A percentile compares a stretch with the other conserved stretches of the same genome.
Evolutionary conservation across 2,113 vertebrate species (phyloP).

Genomic region (Nansenia antarctica): DNA sequence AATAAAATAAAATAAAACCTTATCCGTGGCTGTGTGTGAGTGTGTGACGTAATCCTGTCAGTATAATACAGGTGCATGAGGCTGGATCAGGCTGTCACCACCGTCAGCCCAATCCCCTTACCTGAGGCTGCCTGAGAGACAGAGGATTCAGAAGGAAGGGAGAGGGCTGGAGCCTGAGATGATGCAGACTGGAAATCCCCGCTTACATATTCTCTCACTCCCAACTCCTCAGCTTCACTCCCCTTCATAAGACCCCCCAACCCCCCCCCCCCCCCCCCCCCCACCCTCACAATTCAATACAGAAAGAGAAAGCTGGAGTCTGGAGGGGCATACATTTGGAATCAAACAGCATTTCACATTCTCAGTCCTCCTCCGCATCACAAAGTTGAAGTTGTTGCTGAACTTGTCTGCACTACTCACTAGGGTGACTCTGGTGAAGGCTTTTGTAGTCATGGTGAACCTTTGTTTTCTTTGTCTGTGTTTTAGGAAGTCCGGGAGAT

Average conservation of each 20-base stretch:
- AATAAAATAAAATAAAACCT: no score
- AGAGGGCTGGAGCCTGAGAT: constrained; percentile 37
- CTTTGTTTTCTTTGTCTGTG: constrained; percentile 51
- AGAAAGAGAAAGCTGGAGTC: background rate
- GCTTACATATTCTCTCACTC: constrained; percentile 60
- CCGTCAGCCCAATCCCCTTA: constrained; percentile 69
- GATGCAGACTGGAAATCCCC: constrained; percentile 60
- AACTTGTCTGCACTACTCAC: background rate
- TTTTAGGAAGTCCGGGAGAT: constrained; percentile 86
- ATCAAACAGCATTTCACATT: constrained; percentile 54
- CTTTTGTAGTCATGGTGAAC: constrained; percentile 39
- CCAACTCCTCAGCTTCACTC: constrained; percentile 56
- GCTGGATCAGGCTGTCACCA: constrained; percentile 67
- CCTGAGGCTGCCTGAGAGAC: constrained; percentile 60
- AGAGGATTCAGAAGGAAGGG: constrained; percentile 45
- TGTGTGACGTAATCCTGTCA: constrained; percentile 51
- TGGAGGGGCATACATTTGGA: background rate
- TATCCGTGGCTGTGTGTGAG: constrained; percentile 1
- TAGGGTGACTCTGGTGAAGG: constrained; percentile 33
- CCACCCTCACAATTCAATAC: background rate
- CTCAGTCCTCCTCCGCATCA: constrained; percentile 16
- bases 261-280: constrained; percentile 24
- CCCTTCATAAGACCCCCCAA: constrained; percentile 40
- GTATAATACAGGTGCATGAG: constrained; percentile 67
- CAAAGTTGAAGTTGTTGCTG: constrained; percentile 21